Conservation (phyloP, 2,888 invertebrate species). For the Calameuta pallipes region DNA sequence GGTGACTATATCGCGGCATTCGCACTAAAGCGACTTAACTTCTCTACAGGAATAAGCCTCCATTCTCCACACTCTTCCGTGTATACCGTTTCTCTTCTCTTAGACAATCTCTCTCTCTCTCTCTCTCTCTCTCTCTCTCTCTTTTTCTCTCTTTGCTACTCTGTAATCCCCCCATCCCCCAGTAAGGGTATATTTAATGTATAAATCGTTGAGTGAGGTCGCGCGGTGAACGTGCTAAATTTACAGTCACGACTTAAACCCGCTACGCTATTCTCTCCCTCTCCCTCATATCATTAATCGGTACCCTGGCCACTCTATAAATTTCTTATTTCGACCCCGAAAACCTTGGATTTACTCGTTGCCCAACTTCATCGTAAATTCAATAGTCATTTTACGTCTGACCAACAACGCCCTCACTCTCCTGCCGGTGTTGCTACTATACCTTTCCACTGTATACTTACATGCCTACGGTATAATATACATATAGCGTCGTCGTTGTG, state of each 20-base stretch:
- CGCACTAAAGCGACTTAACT: not conserved
- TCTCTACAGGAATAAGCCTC: not conserved
- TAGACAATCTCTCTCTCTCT: not conserved
- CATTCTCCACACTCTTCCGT: not conserved
- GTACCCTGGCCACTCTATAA: slow-evolving; percentile 20
- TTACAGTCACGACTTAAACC: slow-evolving; percentile 20
- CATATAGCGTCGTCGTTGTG: not conserved
- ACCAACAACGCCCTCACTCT: not conserved
- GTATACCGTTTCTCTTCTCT: not conserved
- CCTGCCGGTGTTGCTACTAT: not conserved
- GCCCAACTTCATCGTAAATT: not conserved
- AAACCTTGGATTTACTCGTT: slow-evolving; percentile 21
- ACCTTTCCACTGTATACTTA: not conserved
- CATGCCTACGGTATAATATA: not conserved
- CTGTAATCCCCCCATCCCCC: not conserved
- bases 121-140: not conserved
- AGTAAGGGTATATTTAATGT: slow-evolving; percentile 11
- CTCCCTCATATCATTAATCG: slow-evolving; percentile 20
- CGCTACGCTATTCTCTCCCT: not conserved
- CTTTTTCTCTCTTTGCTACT: not conserved
- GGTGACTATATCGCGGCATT: not conserved
- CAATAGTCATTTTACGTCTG: slow-evolving; percentile 12
- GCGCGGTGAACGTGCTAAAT: slow-evolving; percentile 16
- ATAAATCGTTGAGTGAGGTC: slow-evolving; percentile 16
- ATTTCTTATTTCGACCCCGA: slow-evolving; percentile 25